Evolutionary conservation across 1,140 invertebrate genomes (phyloP).

Genomic region (Anadara kagoshimensis): DNA sequence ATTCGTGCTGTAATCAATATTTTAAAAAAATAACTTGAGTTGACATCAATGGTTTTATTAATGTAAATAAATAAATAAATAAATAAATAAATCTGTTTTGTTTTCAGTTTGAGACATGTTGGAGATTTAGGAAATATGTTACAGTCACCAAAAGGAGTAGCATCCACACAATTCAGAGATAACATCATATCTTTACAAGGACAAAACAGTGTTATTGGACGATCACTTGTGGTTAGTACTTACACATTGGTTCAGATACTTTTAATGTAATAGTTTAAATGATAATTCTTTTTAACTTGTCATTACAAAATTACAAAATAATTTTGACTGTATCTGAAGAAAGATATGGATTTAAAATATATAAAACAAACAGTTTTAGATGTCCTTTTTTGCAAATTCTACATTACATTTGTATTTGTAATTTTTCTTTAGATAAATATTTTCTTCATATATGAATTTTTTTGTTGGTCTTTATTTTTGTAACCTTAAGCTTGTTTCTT

Average conservation of each 20-base stretch:
- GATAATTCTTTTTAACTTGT: too few species aligned
- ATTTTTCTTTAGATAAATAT: too few species aligned
- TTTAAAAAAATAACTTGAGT: background rate
- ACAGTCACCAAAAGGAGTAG: slow-evolving; percentile 39
- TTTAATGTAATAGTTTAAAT: background rate
- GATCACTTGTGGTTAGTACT: slow-evolving; percentile 49
- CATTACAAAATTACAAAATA: too few species aligned
- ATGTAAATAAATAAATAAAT: background rate
- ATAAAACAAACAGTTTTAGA: background rate
- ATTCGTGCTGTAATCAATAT: background rate
- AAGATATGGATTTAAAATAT: too few species aligned
- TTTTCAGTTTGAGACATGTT: slow-evolving; percentile 48
- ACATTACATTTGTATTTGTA: background rate
- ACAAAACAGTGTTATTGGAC: slow-evolving; percentile 41
- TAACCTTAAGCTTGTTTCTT: too few species aligned
- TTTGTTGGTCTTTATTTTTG: too few species aligned
- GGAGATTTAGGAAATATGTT: slow-evolving; percentile 54
- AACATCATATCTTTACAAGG: slow-evolving; percentile 49
- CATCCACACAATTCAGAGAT: slow-evolving; percentile 52
- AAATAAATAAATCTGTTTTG: background rate
- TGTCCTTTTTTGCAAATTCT: background rate
- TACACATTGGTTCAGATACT: background rate
- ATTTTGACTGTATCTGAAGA: too few species aligned
- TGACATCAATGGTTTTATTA: background rate
- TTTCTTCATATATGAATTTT: too few species aligned